Evolutionary conservation across 1,140 invertebrate genomes (phyloP), one percentile per base, ranked within the genome.

Genomic region (Pseudomyrmex pallidus): DNA sequence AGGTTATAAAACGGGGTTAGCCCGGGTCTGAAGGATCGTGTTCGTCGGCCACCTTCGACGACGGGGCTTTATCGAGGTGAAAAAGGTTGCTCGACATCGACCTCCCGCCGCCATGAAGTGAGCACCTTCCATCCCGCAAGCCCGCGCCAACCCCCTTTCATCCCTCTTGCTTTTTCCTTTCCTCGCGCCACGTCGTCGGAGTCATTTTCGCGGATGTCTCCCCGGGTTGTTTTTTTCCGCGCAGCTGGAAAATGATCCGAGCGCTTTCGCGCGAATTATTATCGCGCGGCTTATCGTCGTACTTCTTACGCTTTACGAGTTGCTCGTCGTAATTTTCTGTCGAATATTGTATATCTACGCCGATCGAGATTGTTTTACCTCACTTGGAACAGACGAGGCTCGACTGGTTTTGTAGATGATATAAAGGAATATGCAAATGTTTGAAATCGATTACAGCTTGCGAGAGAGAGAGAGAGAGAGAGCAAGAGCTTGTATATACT

Each of bases 1-100:
- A 85, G 91, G 92, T 91, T 90, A 92, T 93, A 94, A 94, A 94
- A 90, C 90, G 92, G 92, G 91, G 92, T 94, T 94, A 93, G 89
- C 87, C 83, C 48, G 87, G 87, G 89, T 90, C 91, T 93, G 90
- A 92, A 90, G 92, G 90, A 94, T 94, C 93, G 92, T 93, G 93
- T 93, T 93, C 90, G 87, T 91, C 90, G 90, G 85, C 90, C 90
- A 91, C 90, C 90, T 91, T 89, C 90, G 86, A 91, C 89, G 89
- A 90, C 91, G 89, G 87, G 90, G 88, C 88, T 91, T 92, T 91
- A 90, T 88, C 89, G 87, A 91, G 91, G 90, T 91, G 90, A 92
- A 92, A 92, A 91, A 92, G 89, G 90, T 91, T 89, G 89, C 87
- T 89, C 89, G 85, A 88, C 90, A 85, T 84, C 89, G 85, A 92